phyloP scores from a whole-genome alignment of 2,113 vertebrate genomes.

The Xenopus borealis region DNA sequence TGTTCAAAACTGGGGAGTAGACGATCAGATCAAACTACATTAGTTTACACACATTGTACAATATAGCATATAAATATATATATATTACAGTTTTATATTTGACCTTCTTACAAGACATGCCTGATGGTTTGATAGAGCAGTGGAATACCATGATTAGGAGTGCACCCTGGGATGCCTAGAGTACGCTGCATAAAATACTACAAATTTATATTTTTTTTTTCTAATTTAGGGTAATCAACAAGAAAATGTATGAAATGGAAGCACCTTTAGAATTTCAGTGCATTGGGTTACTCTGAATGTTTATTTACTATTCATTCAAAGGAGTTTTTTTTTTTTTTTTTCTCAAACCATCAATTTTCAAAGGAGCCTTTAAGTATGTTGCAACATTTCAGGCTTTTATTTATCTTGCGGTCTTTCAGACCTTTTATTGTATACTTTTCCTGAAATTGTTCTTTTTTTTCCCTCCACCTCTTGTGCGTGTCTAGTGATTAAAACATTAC shows the following conservation, averaged over 20 bases:
- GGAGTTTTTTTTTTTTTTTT: not conserved
- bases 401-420: constrained; percentile 17
- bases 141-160: constrained; percentile 39
- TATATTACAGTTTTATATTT: constrained; percentile 71
- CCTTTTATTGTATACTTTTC: constrained; percentile 7
- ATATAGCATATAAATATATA: constrained; percentile 58
- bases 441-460: too few relatives aligned
- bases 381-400: constrained; percentile 44
- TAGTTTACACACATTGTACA: constrained; percentile 76
- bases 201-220: not conserved
- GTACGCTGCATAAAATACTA: constrained; percentile 51
- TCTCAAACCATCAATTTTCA: not conserved
- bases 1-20: constrained; percentile 66
- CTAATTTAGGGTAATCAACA: not conserved
- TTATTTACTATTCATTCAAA: too few relatives aligned
- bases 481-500: not conserved
- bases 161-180: constrained; percentile 54
- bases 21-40: constrained; percentile 69
- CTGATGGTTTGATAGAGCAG: too few relatives aligned
- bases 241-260: too few relatives aligned
- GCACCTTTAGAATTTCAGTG: not conserved
- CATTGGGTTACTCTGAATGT: too few relatives aligned
- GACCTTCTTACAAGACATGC: constrained; percentile 61
- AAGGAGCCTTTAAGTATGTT: not conserved
- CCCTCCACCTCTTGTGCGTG: not conserved